These are phyloP conservation scores for Theristicus caerulescens DNA, from an alignment of 2,113 vertebrate genomes.

Conservation along the genomic window DNA sequence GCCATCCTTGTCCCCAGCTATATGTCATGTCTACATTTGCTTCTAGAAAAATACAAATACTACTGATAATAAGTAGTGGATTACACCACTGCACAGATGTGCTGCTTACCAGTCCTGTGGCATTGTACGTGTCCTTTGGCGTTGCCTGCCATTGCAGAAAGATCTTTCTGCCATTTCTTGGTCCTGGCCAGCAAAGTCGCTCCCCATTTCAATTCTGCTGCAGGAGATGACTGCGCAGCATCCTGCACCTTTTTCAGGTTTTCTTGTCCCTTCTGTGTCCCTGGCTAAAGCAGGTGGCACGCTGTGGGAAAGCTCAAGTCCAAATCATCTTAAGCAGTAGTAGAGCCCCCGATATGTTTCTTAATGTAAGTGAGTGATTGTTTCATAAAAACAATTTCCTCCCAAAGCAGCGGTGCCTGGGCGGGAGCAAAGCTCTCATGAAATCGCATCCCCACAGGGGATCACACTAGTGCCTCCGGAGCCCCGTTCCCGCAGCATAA, in stretches of 20 bases:
- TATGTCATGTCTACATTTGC: accelerated
- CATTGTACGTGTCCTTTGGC: neutral
- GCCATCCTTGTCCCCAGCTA: neutral
- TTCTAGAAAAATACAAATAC: neutral
- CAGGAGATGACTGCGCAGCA: neutral
- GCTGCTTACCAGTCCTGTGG: neutral
- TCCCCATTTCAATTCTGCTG: neutral
- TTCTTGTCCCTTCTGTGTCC: neutral
- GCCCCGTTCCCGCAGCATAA: neutral
- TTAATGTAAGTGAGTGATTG: neutral
- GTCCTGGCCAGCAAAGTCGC: neutral
- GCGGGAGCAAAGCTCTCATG: neutral
- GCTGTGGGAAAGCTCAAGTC: neutral
- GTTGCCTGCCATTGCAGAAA: neutral
- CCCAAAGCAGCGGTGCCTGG: neutral
- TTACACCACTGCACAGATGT: accelerated
- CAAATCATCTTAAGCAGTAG: neutral
- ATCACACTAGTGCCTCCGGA: neutral
- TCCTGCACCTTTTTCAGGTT: accelerated
- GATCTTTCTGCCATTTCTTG: neutral
- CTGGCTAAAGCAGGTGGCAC: neutral
- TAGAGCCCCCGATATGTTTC: accelerated
- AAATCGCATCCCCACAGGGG: neutral
- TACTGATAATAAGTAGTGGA: no score
- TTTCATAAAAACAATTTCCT: neutral